Evolutionary conservation across 2,113 vertebrate species (phyloP).

Genomic region (Cebus imitator): DNA sequence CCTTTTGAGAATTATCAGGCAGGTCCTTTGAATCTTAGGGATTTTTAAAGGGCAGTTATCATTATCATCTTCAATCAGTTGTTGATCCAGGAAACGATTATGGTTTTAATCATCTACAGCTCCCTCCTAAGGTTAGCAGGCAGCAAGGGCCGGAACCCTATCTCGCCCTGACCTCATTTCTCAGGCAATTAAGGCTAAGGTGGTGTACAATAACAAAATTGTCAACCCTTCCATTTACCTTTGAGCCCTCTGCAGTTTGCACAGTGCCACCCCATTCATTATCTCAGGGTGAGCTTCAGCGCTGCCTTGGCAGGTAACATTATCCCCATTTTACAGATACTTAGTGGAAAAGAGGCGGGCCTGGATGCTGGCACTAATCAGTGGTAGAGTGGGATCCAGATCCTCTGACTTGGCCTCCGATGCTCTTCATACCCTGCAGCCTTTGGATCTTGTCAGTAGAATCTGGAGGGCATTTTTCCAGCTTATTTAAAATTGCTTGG

Average conservation of each 20-base stretch:
- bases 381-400: accelerated
- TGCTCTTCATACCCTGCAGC: background rate
- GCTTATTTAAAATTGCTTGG: background rate
- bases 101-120: background rate
- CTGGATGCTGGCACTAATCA: background rate
- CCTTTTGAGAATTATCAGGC: background rate
- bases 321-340: background rate
- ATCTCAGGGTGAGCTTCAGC: background rate
- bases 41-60: background rate
- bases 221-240: background rate
- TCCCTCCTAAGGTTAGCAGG: background rate
- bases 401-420: background rate
- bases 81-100: background rate
- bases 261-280: background rate
- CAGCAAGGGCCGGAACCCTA: background rate
- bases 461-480: background rate
- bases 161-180: background rate
- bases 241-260: background rate
- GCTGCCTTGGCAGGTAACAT: background rate
- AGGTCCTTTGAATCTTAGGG: background rate
- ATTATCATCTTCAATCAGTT: background rate
- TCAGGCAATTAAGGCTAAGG: background rate
- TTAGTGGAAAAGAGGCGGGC: background rate
- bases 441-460: background rate
- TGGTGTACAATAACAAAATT: background rate